Evolutionary conservation across 2,113 vertebrate species (phyloP).

Genomic region (Terrapene triunguis): DNA sequence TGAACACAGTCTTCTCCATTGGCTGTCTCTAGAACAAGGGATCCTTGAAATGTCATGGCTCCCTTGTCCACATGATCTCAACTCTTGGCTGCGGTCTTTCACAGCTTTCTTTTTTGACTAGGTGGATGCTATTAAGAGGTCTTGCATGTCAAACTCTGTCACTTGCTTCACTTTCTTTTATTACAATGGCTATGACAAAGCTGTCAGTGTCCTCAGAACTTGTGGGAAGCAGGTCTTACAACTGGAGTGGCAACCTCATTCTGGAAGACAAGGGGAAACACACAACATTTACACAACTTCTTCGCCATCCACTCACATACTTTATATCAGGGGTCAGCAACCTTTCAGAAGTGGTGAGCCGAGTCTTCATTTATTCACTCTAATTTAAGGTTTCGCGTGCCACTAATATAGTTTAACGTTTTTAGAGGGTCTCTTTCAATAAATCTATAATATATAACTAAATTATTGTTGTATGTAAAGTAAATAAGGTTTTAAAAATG

Average conservation of each 20-base stretch:
- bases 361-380: no score
- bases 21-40: background rate
- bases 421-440: no score
- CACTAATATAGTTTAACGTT: no score
- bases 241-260: background rate
- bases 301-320: fast-evolving
- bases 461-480: no score
- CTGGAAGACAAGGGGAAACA: background rate
- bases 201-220: fast-evolving
- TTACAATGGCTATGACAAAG: background rate
- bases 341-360: no score
- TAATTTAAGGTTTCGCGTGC: no score
- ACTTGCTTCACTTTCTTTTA: no score
- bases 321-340: background rate
- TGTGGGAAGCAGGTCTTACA: background rate
- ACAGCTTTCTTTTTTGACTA: background rate
- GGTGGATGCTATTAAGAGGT: fast-evolving
- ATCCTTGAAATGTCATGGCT: background rate
- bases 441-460: no score
- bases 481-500: no score
- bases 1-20: background rate
- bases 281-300: background rate
- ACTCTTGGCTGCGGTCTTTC: background rate
- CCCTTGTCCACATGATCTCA: background rate
- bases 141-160: no score